Percentiles rank a stretch among this genome's conserved stretches.
These are phyloP conservation scores for Aelia acuminata DNA, from an alignment of 2,888 invertebrate genomes.

Conservation along the genomic window DNA sequence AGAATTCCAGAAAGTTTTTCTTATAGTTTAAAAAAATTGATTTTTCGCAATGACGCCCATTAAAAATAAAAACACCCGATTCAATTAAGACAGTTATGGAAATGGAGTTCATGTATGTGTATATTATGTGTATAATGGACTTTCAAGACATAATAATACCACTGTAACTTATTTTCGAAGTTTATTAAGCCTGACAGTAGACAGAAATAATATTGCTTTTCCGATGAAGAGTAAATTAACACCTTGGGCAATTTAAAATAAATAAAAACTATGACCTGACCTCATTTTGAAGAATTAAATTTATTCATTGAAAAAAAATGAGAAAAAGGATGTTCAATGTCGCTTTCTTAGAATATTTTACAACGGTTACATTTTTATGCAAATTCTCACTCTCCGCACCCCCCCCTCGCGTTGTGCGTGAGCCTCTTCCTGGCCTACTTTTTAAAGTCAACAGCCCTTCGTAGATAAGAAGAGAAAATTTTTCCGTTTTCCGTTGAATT, in stretches of 20 bases:
- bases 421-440: constrained; percentile 6
- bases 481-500: background rate
- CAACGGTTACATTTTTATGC: background rate
- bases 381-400: background rate
- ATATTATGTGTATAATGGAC: too few species aligned
- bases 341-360: background rate
- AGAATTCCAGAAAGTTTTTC: too few species aligned
- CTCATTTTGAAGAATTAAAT: background rate
- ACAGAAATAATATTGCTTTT: too few species aligned
- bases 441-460: background rate
- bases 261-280: background rate
- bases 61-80: too few species aligned
- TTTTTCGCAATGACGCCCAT: too few species aligned
- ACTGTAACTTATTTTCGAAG: too few species aligned
- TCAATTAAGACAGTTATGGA: too few species aligned
- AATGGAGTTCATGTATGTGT: too few species aligned
- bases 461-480: constrained; percentile 21
- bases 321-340: background rate
- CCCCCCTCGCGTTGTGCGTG: background rate
- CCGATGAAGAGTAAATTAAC: too few species aligned
- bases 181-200: too few species aligned
- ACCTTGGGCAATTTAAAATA: background rate
- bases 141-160: too few species aligned
- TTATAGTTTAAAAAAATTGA: too few species aligned
- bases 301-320: background rate